Base-by-base conservation (phyloP, 2,113 vertebrate genomes). In the Eulacestoma nigropectus region DNA sequence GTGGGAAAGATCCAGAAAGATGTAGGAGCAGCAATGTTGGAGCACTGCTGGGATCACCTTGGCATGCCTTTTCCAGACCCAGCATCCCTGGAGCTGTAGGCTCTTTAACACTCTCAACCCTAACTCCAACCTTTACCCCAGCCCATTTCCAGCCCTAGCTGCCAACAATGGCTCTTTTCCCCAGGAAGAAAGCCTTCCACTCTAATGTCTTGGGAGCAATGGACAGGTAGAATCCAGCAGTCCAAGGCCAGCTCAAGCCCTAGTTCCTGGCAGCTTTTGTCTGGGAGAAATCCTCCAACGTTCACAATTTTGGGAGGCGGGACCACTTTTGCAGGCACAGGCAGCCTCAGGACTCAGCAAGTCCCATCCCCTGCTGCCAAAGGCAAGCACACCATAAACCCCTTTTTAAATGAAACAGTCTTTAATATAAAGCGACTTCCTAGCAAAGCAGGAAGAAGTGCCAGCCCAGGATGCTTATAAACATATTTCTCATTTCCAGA, bases 261-360 rank as follows among this genome's bases (percentile, higher is more conserved):
- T 7, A 4, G 12, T 4, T 64, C n/a, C 50, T 75, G 82, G 16
- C 16, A 85, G 70, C 6, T 57, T 39, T 57, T 49, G 3, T 25
- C 50, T 57, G 25, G 25, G 30, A 49, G 25, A 67, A 57, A 67
- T 49, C 30, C 16, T 59, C 44, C 2, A 1, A 27, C 7, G 5
- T 50, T 59, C 1, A 0, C 32, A 42, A 13, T 59, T 68, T 59
- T 44, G 42, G 32, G 42, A 76, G 32, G 42, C 0, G 0, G 35
- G 49, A 49, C 7, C 21, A 26, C 33, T 62, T 44, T 21, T 37
- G n/a, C 1, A 3, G 25, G 33, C 49, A 35, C 0, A 3, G 55
- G 27, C 7, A 26, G 25, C 27, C 27, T 50, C 5, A 20, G 27
- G 20, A 32, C 10, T 69, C 64, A 75, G 30, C 0, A 4, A 75